phyloP scores from a whole-genome alignment of 2,888 invertebrate genomes.

The Latrodectus hesperus region DNA sequence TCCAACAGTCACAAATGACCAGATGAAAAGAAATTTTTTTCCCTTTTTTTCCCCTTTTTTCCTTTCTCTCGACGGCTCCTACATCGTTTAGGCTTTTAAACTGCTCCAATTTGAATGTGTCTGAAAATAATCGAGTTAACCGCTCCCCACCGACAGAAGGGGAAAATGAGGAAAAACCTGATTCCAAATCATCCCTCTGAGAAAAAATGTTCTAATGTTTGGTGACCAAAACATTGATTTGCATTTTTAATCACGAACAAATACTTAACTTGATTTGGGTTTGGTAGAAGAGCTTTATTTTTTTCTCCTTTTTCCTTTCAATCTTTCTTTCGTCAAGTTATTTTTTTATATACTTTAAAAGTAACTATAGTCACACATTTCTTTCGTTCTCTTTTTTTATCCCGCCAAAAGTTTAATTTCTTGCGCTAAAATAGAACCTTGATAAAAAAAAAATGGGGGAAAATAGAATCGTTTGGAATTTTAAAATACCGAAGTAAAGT shows the following conservation, averaged over 20 bases:
- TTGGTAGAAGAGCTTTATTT: slow-evolving; percentile 52
- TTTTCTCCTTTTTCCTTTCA: slow-evolving; percentile 5
- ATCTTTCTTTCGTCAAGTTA: slow-evolving; percentile 13
- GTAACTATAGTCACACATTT: slow-evolving; percentile 32
- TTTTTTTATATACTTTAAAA: slow-evolving; percentile 23
- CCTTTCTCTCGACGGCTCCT: slow-evolving; percentile 15
- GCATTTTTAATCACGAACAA: slow-evolving; percentile 69
- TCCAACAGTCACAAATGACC: slow-evolving; percentile 19
- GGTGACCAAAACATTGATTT: slow-evolving; percentile 68
- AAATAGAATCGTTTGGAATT: slow-evolving; percentile 56
- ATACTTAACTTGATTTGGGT: slow-evolving; percentile 69
- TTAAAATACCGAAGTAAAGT: slow-evolving; percentile 57
- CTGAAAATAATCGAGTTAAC: slow-evolving; percentile 68
- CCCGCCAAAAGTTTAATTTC: slow-evolving; percentile 60
- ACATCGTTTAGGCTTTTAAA: slow-evolving; percentile 68
- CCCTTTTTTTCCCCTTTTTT: not conserved
- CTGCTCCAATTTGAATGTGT: slow-evolving; percentile 69
- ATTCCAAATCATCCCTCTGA: slow-evolving; percentile 52
- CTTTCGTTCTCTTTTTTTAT: slow-evolving; percentile 29
- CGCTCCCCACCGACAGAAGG: slow-evolving; percentile 35
- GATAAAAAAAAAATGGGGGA: slow-evolving; percentile 60
- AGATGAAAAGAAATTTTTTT: slow-evolving; percentile 28
- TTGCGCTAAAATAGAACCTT: slow-evolving; percentile 61
- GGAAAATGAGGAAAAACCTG: slow-evolving; percentile 58
- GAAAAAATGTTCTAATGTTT: slow-evolving; percentile 62